Evolutionary conservation across 53 echinoderm and acorn worm genomes (phyloP), one percentile per base, ranked within the genome.

Genomic region (Actinopyga echinites): DNA sequence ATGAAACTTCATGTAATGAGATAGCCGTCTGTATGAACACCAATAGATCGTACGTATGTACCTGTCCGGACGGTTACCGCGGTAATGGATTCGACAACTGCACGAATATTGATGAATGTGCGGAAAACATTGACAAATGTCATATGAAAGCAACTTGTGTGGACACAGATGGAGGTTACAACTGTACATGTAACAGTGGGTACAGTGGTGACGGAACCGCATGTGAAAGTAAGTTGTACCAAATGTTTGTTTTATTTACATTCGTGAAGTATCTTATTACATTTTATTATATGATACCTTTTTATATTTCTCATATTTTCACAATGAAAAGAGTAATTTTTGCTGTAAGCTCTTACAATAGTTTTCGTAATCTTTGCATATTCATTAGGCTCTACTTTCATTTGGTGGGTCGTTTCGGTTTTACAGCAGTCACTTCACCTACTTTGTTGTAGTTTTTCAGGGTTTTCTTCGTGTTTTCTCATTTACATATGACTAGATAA

Each of bases 31-130:
- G 74, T 74, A 1, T 28, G 20, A 74, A 74, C 28, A 74, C 74
- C 29, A 49, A 74, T 10, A 44, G 74, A 49, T 74, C 74, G 26
- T 74, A 74, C 44, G 23, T 74, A 23, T 74, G 74, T 20, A 45
- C 9, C 6, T 74, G 74, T 74, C 44, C 43, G 21, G 74, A 42
- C 28, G 74, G 74, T 37, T 74, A 45, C 74, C 74, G 74, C 15
- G 74, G 74, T 24, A 49, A 42, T 20, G 95, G 95, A 31, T 23
- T 67, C 38, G 28, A 74, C 26, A 66, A 66, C 49, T 91, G 91
- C 36, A 56, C 52, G 32, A 91, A 95, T 82, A 85, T 92, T 65
- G 85, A 95, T 23, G 95, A 95, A 83, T 95, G 95, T 73, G 34
- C 8, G 10, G 28, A 22, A 13, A 42, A 68, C 36, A 54, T 33